Evolutionary conservation across 2,113 vertebrate species (phyloP), one percentile per base, ranked within the genome.

Genomic region (Ptilorrhoa leucosticta): DNA sequence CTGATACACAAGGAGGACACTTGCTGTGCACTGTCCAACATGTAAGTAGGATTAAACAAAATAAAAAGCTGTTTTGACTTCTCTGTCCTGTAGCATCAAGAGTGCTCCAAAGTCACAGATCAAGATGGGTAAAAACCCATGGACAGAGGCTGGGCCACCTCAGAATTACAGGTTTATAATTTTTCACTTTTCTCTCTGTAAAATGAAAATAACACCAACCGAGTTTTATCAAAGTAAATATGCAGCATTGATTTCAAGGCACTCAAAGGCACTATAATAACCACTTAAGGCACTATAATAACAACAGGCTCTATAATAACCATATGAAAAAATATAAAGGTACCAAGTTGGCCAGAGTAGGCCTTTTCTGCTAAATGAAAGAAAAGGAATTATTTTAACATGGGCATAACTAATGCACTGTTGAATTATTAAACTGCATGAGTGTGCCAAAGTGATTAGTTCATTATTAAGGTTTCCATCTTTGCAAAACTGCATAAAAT

Each of bases 381-480:
- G 42, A 65, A 78, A 87, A 87, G 2, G 4, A 75, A 39, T 87
- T 79, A 13, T 79, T 91, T 76, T 87, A 91, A 84, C 14, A 18
- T 16, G 18, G 23, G 3, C 65, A n/a, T 64, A 85, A 48, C 24
- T 96, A 83, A 87, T 82, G 48, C n/a, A 57, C 20, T 93, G 11
- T 72, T 90, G 57, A 95, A 95, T 95, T 94, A 84, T 81, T 91
- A 94, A 94, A 9, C 30, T 5, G 0, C 26, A 44, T 15, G 37
- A 93, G 4, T 54, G 31, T 82, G 57, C 24, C 69, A 68, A 87
- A 79, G 35, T 69, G 47, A 85, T 71, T 84, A 91, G 30, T 57
- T 94, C 64, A 75, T 87, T 90, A 90, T 63, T 73, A 66, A 89
- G 15, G 5, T 73, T 83, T 94, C 56, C 20, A 63, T 89, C 33